Percentiles rank a stretch among this genome's conserved stretches.
Evolutionary conservation across 2,888 invertebrate species (phyloP).

Genomic region (Pachycephus smyrnensis): DNA sequence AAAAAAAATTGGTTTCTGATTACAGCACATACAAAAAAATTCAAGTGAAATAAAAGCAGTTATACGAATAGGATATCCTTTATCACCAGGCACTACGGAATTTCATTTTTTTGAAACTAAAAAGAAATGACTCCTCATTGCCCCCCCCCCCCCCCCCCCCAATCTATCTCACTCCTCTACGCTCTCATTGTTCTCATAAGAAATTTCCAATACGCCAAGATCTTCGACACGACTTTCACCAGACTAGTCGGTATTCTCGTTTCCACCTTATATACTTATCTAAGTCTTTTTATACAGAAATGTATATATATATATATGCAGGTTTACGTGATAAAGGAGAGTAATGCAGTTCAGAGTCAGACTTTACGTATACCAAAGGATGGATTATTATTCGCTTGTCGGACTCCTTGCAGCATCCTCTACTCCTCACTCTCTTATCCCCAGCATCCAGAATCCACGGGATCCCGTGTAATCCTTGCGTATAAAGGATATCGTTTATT

Average conservation of each 20-base stretch:
- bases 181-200: not conserved
- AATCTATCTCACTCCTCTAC: no score
- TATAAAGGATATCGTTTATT: not conserved
- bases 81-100: no score
- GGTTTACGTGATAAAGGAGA: not conserved
- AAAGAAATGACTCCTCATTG: not conserved
- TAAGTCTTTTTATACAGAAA: no score
- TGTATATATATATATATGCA: not conserved
- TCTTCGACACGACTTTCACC: not conserved
- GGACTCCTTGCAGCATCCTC: not conserved
- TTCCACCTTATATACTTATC: no score
- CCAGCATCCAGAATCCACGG: not conserved
- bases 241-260: no score
- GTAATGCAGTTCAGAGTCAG: not conserved
- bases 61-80: no score
- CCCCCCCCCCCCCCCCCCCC: rapidly evolving
- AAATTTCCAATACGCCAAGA: not conserved
- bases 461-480: not conserved
- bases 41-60: not conserved
- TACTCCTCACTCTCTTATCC: not conserved
- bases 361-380: not conserved
- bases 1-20: no score
- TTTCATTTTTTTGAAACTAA: not conserved
- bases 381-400: not conserved
- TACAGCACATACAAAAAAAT: no score